A percentile compares a stretch with the other conserved stretches of the same genome.
These are phyloP conservation scores for Acipenser transmontanus DNA, from an alignment of 2,797 vertebrate species.

Conservation along the genomic window DNA sequence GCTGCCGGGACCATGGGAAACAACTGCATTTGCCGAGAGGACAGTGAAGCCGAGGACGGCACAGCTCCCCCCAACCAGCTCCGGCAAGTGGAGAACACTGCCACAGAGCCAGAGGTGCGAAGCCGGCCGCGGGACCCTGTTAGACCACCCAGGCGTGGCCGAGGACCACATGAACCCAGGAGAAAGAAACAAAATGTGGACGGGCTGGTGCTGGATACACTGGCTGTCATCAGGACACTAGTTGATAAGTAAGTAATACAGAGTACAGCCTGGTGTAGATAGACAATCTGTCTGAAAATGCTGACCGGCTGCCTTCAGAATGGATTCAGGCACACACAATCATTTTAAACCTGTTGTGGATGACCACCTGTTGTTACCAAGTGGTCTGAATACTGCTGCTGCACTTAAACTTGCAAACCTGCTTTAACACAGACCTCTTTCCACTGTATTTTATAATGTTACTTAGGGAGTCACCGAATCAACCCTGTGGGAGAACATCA, in stretches of 20 bases:
- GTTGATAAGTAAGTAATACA: slow-evolving; percentile 90
- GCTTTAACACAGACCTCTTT: too few relatives aligned
- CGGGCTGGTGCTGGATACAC: slow-evolving; percentile 89
- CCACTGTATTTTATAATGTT: too few relatives aligned
- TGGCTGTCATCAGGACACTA: slow-evolving; percentile 94
- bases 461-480: too few relatives aligned
- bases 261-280: too few relatives aligned
- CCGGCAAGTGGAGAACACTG: slow-evolving; percentile 64
- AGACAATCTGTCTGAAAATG: too few relatives aligned
- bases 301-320: slow-evolving; percentile 15
- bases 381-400: too few relatives aligned
- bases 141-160: slow-evolving; percentile 83
- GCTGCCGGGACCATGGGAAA: slow-evolving; percentile 83
- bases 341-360: too few relatives aligned
- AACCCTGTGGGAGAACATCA: too few relatives aligned
- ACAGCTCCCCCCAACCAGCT: slow-evolving; percentile 60
- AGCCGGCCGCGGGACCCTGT: slow-evolving; percentile 87
- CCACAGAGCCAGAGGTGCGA: slow-evolving; percentile 64
- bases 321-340: neutral
- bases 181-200: slow-evolving; percentile 97
- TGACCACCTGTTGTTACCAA: slow-evolving; percentile 1
- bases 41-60: slow-evolving; percentile 86
- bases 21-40: slow-evolving; percentile 91
- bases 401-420: too few relatives aligned
- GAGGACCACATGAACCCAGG: slow-evolving; percentile 90